Evolutionary conservation across 1,140 invertebrate species (phyloP).

Genomic region (Drosophila insularis): DNA sequence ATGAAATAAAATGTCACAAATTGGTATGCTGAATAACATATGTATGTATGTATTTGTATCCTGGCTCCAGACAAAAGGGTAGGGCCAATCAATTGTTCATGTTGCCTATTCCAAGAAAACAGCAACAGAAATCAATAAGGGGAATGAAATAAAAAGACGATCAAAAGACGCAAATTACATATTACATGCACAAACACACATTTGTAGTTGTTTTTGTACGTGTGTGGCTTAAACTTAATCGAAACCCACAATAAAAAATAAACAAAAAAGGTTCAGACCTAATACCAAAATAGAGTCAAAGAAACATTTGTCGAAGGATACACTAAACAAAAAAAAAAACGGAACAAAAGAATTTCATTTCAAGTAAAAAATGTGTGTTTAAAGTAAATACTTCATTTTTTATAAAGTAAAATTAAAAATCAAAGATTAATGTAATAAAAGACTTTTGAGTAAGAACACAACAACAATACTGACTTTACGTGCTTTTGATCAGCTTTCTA

Average conservation of each 20-base stretch:
- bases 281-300: neutral
- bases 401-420: too few species aligned
- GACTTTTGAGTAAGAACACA: too few species aligned
- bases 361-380: too few species aligned
- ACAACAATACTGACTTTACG: too few species aligned
- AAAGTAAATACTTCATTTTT: too few species aligned
- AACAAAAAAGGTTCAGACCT: neutral
- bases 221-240: neutral
- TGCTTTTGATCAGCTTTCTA: too few species aligned
- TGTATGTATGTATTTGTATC: neutral
- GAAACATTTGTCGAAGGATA: neutral
- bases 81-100: slow-evolving; percentile 4
- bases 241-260: neutral
- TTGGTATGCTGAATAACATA: slow-evolving; percentile 2
- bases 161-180: slow-evolving; percentile 29
- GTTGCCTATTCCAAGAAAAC: too few species aligned
- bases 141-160: slow-evolving; percentile 38
- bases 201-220: neutral
- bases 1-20: slow-evolving; percentile 8
- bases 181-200: neutral
- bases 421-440: too few species aligned
- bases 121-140: slow-evolving; percentile 31
- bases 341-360: neutral
- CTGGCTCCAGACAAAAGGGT: neutral
- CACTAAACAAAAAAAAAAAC: neutral